phyloP scores from a whole-genome alignment of 1,140 invertebrate species.

The Scaptomyza pallida region DNA sequence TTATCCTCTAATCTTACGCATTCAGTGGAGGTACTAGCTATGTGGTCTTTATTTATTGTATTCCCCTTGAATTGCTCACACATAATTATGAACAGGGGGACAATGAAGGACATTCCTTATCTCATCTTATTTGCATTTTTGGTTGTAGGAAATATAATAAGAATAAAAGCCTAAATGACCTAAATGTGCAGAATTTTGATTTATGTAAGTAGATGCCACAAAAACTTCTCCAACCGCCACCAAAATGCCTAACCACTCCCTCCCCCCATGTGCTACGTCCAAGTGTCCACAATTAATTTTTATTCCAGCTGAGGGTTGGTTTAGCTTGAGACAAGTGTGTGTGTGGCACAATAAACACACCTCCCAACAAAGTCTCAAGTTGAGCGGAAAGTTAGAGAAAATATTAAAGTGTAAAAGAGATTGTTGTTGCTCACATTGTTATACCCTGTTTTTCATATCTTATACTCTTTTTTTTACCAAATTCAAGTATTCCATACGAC shows the following conservation, averaged over 20 bases:
- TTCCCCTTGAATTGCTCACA: conserved; percentile 16
- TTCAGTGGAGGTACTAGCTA: background rate
- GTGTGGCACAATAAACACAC: conserved; percentile 39
- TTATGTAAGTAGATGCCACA: conserved; percentile 34
- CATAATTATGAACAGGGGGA: conserved; percentile 24
- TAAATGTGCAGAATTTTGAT: conserved; percentile 52
- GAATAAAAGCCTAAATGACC: conserved; percentile 44
- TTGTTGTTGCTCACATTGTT: background rate
- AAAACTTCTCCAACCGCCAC: background rate
- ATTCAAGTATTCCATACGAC: no score
- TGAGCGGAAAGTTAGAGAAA: background rate
- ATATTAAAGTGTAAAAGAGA: background rate
- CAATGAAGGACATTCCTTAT: conserved; percentile 46
- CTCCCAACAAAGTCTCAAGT: conserved; percentile 20
- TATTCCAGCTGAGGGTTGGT: conserved; percentile 28
- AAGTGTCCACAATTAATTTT: conserved; percentile 50
- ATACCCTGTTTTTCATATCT: no score
- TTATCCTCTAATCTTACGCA: background rate
- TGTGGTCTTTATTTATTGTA: conserved; percentile 21
- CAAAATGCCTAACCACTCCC: background rate
- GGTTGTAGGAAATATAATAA: background rate
- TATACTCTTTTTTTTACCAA: no score
- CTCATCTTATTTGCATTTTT: conserved; percentile 46
- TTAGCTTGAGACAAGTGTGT: conserved; percentile 25
- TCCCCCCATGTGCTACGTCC: background rate